These are phyloP conservation scores for Peromyscus nudipes DNA, from an alignment of 2,797 vertebrate genomes.

Conservation along the genomic window DNA sequence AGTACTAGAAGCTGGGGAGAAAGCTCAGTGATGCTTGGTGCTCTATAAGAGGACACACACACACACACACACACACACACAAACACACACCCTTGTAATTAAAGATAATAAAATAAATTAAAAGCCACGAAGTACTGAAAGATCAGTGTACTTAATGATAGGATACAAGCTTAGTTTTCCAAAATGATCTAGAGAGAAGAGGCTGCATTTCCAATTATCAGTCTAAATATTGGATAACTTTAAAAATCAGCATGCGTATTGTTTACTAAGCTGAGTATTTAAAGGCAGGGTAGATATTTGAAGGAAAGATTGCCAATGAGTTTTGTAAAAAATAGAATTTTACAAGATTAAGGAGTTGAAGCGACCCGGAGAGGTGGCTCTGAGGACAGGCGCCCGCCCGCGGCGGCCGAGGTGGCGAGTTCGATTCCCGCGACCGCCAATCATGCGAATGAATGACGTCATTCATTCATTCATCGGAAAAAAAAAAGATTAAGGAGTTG, in stretches of 20 bases:
- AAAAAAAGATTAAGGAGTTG: not conserved
- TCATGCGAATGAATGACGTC: no score
- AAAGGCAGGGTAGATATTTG: not conserved
- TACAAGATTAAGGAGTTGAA: slow-evolving; percentile 13
- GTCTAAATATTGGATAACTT: not conserved
- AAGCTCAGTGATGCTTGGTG: not conserved
- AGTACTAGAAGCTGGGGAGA: not conserved
- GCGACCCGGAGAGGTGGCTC: no score
- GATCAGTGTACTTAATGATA: not conserved
- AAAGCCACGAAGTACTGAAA: not conserved
- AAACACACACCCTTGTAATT: not conserved
- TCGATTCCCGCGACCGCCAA: no score
- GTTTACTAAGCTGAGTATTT: not conserved
- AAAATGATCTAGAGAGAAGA: not conserved
- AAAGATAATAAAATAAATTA: not conserved
- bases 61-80: not conserved
- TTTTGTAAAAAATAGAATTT: slow-evolving; percentile 22
- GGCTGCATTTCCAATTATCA: not conserved
- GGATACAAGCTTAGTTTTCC: not conserved
- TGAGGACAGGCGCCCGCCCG: no score
- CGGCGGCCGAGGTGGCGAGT: no score
- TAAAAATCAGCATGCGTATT: not conserved
- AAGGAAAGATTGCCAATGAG: not conserved
- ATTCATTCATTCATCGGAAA: no score
- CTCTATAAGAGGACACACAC: not conserved